Conservation (phyloP, 2,113 vertebrate genomes). For the Salvelinus sp. region DNA sequence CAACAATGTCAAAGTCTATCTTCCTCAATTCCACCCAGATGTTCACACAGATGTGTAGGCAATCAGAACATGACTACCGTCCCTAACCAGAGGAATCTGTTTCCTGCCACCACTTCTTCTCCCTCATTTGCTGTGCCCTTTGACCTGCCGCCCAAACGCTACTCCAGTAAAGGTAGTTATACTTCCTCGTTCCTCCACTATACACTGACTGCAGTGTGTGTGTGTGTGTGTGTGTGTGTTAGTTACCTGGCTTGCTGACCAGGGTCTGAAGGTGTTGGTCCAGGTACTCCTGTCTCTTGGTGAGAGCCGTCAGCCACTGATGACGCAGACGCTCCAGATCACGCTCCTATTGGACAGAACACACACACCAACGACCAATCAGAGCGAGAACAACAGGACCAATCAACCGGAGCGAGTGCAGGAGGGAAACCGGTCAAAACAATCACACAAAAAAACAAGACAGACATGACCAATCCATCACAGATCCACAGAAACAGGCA, state of each 20-base stretch:
- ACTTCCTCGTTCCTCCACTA: not conserved
- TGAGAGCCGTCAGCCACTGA: constrained; percentile 86
- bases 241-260: constrained; percentile 78
- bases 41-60: too few species aligned
- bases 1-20: too few species aligned
- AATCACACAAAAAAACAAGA: too few species aligned
- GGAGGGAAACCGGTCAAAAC: too few species aligned
- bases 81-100: too few species aligned
- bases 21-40: too few species aligned
- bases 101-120: too few species aligned
- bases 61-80: too few species aligned
- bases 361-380: not conserved
- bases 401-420: not conserved
- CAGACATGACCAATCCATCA: too few species aligned
- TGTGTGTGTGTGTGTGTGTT: not conserved
- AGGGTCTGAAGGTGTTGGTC: constrained; percentile 93
- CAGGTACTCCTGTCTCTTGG: constrained; percentile 92
- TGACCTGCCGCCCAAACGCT: not conserved
- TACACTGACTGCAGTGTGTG: not conserved
- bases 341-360: constrained; percentile 8
- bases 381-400: not conserved
- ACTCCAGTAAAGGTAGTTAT: too few species aligned
- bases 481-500: too few species aligned
- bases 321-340: constrained; percentile 13
- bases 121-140: too few species aligned